Percentiles rank a stretch among this genome's conserved stretches.
Conservation (phyloP, 1,140 invertebrate genomes). For the Dinoponera quadriceps region DNA sequence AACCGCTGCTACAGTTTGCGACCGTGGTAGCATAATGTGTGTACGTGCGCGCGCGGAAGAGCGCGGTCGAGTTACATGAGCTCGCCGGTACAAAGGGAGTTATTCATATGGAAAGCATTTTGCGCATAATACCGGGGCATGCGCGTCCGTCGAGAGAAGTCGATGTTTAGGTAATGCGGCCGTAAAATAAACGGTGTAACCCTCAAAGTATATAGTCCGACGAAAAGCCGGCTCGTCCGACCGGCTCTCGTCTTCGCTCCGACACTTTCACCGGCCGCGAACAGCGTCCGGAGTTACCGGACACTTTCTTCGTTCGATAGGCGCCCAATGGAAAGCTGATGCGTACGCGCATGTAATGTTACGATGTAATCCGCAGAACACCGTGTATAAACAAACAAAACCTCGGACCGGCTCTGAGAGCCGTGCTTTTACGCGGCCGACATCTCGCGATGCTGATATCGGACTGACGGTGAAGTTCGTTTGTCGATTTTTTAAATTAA, state of each 20-base stretch:
- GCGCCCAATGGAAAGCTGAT: constrained; percentile 81
- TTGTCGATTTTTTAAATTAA: too few relatives aligned
- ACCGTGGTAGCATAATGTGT: not conserved
- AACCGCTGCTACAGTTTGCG: constrained; percentile 22
- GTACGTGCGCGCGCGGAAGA: constrained; percentile 7
- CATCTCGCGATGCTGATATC: too few relatives aligned
- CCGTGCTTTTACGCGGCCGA: not conserved
- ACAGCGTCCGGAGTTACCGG: constrained; percentile 73
- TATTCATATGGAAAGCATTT: constrained; percentile 18
- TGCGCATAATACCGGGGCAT: constrained; percentile 7
- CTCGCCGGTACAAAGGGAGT: not conserved
- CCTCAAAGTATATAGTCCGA: constrained; percentile 51
- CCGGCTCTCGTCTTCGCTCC: constrained; percentile 66
- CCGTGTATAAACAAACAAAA: constrained; percentile 52
- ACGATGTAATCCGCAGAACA: constrained; percentile 38
- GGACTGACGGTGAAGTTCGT: too few relatives aligned
- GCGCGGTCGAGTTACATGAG: constrained; percentile 11
- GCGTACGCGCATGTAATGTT: constrained; percentile 44
- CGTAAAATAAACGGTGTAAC: constrained; percentile 14
- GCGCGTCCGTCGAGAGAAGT: not conserved
- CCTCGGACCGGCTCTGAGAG: constrained; percentile 1
- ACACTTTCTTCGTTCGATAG: constrained; percentile 85
- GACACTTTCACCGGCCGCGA: constrained; percentile 80
- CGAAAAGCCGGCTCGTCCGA: constrained; percentile 62
- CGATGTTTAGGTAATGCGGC: constrained; percentile 34